Base-by-base conservation (phyloP, 2,113 vertebrate genomes). In the Syrmaticus mikado region DNA sequence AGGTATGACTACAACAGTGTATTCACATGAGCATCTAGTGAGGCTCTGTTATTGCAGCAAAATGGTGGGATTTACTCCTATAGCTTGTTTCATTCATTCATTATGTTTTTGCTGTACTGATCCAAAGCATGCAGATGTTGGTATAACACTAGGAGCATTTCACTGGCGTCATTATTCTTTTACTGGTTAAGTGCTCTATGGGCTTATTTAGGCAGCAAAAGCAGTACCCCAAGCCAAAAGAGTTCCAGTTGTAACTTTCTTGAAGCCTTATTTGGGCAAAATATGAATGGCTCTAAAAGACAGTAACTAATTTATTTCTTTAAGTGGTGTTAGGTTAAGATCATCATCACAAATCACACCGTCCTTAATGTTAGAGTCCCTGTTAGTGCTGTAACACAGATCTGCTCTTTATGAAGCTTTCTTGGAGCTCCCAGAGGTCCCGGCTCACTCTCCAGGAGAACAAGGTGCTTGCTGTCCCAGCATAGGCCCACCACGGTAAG, bases 201-300 rank as follows among this genome's bases (percentile, higher is more conserved):
- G 73, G 80, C 79, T 97, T 91, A 81, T 88, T 88, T 94, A 94
- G 87, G 91, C 80, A 94, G 91, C 53, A 81, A 83, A 95, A 94
- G 16, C 65, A 83, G 48, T 65, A 75, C 57, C 45, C n/a, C n/a
- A 83, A 91, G 85, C 94, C 94, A 94, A 81, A 97, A 93, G 89
- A 81, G 53, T n/a, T 91, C 85, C 11, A 27, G 22, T 82, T 91
- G 43, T 90, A 91, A 85, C 68, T 92, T 91, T 91, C 68, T 85
- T 68, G 52, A 95, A 83, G 53, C 94, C 93, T 94, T 94, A 94
- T 96, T 93, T 96, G 93, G 94, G 68, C 93, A 92, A 97, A 94
- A 28, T 83, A 93, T 93, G 94, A 95, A 90, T 89, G 61, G 43
- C 18, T 53, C 68, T 92, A 91, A 81, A 94, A 94, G 72, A 82